Conservation (phyloP, 30 jellyfish, hydroid and myxozoan genomes). For the Nemopilema nomurai region DNA sequence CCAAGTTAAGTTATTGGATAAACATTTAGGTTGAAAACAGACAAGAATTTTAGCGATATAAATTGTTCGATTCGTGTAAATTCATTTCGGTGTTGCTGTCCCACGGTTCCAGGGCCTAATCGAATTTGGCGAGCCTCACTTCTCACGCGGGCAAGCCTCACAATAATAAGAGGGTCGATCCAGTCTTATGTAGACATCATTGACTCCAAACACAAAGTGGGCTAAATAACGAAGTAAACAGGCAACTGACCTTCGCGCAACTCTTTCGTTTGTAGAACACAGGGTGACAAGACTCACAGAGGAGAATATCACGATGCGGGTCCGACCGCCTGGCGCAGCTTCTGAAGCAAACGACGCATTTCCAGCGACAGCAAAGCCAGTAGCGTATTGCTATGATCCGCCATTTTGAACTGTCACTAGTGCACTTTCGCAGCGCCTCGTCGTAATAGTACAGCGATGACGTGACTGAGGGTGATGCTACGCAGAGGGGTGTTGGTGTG, state of each 20-base stretch:
- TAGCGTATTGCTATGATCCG: conserved; percentile 56
- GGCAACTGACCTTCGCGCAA: conserved; percentile 64
- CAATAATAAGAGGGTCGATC: neutral
- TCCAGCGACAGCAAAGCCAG: conserved; percentile 68
- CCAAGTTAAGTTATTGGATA: no score
- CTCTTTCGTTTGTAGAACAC: conserved; percentile 61
- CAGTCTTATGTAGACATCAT: no score
- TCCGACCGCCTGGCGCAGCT: conserved; percentile 53
- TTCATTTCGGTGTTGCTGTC: no score
- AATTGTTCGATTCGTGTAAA: no score
- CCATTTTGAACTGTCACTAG: conserved; percentile 58
- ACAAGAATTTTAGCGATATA: no score
- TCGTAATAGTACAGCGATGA: conserved; percentile 39
- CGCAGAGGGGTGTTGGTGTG: conserved; percentile 66
- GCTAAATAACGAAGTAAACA: no score
- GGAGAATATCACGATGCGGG: conserved; percentile 63
- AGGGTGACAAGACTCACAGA: conserved; percentile 71
- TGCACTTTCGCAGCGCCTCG: conserved; percentile 55
- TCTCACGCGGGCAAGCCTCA: no score
- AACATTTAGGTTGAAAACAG: no score
- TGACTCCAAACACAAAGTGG: no score
- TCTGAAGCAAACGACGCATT: conserved; percentile 60
- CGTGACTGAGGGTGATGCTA: conserved; percentile 47
- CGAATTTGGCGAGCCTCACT: no score
- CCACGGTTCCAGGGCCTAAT: no score